Base-by-base conservation (phyloP, 2,797 vertebrate species). In the Spinibarbus caldwelli region DNA sequence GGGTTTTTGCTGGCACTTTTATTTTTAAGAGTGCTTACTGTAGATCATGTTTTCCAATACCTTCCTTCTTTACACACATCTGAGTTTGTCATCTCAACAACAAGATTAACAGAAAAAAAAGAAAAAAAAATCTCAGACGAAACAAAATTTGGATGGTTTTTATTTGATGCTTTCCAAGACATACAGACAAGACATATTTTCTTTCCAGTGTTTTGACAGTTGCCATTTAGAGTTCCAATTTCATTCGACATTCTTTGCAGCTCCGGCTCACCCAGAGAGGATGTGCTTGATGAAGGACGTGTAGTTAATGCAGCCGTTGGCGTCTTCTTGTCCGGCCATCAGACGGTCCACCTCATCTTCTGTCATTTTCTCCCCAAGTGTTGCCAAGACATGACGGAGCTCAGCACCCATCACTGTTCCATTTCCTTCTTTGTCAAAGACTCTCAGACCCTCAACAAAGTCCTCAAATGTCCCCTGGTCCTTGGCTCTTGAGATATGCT, bases 341-440 rank as follows among this genome's bases (percentile, higher is more conserved):
- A 99, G 68, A 19, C 96, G 96, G 89, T 99, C 97, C 76, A 98
- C 97, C 82, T 98, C 97, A 0, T 97, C 95, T 88, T 99, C 98
- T 0, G 96, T 98, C 96, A 99, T 88, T 90, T 96, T 95, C 94
- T 98, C 97, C 6, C 98, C 98, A 89, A 99, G 96, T 0, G 98
- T 99, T 87, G 97, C 96, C 34, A 99, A 96, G 73, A 99, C 98
- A 0, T 99, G 98, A 78, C 98, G 96, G 2, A 99, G 95, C 93
- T 99, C 98, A 0, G 98, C 98, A 0, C 98, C 98, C 98, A 99
- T 99, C 85, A 99, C 97, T 0, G 97, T 99, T 86, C 98, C 98
- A 0, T 99, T 99, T 80, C 97, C 97, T 90, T 99, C 98, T 91
- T 99, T 99, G 94, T 99, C 97, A 0, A 99, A 99, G 31, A 99